These are phyloP conservation scores for Apis mellifera DNA, from an alignment of 1,140 invertebrate genomes.

Conservation along the genomic window DNA sequence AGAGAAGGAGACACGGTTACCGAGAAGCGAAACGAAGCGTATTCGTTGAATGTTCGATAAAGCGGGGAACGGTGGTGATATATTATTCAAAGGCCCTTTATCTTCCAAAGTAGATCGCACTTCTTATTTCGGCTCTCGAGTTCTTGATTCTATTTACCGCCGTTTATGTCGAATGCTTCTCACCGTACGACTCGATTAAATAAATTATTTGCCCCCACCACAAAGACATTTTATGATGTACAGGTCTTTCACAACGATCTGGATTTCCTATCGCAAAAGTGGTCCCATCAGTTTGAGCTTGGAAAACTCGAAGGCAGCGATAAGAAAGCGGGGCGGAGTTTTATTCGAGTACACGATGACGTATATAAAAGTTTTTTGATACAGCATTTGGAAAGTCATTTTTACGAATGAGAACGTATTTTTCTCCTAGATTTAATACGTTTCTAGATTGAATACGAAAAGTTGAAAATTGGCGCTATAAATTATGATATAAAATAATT, in stretches of 20 bases:
- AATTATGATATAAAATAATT: background rate
- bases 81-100: slow-evolving; percentile 34
- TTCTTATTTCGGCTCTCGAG: slow-evolving; percentile 18
- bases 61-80: slow-evolving; percentile 7
- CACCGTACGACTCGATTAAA: slow-evolving; percentile 1
- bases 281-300: slow-evolving; percentile 31
- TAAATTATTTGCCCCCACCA: background rate
- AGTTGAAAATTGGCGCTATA: background rate
- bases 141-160: slow-evolving; percentile 1
- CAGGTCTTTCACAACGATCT: background rate
- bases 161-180: background rate
- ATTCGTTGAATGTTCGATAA: slow-evolving; percentile 34
- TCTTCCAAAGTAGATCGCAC: slow-evolving; percentile 10
- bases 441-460: background rate
- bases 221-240: background rate
- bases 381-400: slow-evolving; percentile 46
- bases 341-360: slow-evolving; percentile 29
- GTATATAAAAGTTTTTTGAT: slow-evolving; percentile 56
- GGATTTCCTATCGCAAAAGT: slow-evolving; percentile 17
- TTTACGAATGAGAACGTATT: slow-evolving; percentile 10
- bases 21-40: slow-evolving; percentile 1
- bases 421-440: slow-evolving; percentile 42
- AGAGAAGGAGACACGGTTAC: background rate
- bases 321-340: slow-evolving; percentile 8
- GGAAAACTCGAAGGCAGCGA: slow-evolving; percentile 33